Evolutionary conservation across 2,113 vertebrate species (phyloP), one percentile per base, ranked within the genome.

Genomic region (Desmodus rotundus): DNA sequence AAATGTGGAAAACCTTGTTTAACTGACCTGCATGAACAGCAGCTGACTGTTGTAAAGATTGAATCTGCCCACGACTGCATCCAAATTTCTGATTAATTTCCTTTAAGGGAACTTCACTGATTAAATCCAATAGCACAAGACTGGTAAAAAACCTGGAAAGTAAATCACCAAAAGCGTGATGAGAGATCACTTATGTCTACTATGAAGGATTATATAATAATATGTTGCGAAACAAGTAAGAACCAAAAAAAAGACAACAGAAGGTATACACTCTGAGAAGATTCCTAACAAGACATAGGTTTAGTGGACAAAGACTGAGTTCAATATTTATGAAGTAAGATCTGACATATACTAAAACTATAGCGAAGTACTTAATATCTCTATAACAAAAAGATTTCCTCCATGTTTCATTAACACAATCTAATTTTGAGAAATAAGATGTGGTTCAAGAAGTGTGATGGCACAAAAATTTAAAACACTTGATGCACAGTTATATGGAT

Each of bases 11-110:
- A 52, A 26, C 9, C 78, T 41, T 80, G 15, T 88, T 92, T 78
- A 84, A 97, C 97, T 97, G 93, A 99, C 99, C 99, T 98, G 99
- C 99, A 81, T 99, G 99, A 45, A 99, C 99, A 89, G 99, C 99
- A 87, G 99, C 99, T 94, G 99, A 99, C 72, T 99, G 99, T 94
- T 99, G 99, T 72, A 99, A 98, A 96, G 99, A 99, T 22, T 99
- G 99, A 95, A 99, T 98, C 97, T 99, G 99, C n/a, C 99, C 99
- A 95, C 99, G 99, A 97, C 94, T 99, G 93, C 99, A 99, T 94
- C 98, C 98, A 5, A 99, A 99, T 97, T 99, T 99, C 76, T 98
- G 98, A n/a, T 99, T 99, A 89, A 99, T 99, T 76, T 98, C 98
- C 93, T 98, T 99, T 84, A 99, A 98, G 87, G 99, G 99, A 87